These are phyloP conservation scores for Vespertilio murinus DNA, from an alignment of 2,797 vertebrate genomes.

Conservation along the genomic window DNA sequence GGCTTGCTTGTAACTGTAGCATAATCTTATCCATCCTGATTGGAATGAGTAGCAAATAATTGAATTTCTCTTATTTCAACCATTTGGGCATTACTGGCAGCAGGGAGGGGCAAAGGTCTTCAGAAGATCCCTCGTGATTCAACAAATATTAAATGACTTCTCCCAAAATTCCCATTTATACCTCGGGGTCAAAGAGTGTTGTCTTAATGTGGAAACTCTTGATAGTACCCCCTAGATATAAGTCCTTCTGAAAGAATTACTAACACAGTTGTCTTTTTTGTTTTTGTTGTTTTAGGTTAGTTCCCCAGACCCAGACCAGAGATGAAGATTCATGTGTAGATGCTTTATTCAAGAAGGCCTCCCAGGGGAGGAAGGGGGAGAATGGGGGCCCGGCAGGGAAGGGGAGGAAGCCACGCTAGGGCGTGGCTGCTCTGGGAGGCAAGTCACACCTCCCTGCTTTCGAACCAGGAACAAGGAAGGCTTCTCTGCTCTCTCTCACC, in stretches of 20 bases:
- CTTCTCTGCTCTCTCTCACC: neutral
- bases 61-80: neutral
- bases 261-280: neutral
- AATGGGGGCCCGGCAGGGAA: too few species aligned
- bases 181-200: neutral
- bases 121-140: neutral
- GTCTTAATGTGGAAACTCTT: neutral
- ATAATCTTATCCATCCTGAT: neutral
- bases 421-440: neutral
- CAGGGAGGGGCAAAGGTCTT: neutral
- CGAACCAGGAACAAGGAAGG: neutral
- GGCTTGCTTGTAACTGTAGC: neutral
- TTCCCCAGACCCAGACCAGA: slow-evolving; percentile 1
- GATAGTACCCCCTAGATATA: neutral
- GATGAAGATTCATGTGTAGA: neutral
- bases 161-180: neutral
- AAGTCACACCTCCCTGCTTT: neutral
- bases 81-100: neutral
- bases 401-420: neutral
- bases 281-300: neutral
- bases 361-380: neutral
- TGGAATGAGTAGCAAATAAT: neutral
- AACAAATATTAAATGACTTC: neutral
- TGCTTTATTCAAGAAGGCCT: neutral
- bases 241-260: neutral